Conservation (phyloP, 1,140 invertebrate species). For the Tetragnatha versicolor region DNA sequence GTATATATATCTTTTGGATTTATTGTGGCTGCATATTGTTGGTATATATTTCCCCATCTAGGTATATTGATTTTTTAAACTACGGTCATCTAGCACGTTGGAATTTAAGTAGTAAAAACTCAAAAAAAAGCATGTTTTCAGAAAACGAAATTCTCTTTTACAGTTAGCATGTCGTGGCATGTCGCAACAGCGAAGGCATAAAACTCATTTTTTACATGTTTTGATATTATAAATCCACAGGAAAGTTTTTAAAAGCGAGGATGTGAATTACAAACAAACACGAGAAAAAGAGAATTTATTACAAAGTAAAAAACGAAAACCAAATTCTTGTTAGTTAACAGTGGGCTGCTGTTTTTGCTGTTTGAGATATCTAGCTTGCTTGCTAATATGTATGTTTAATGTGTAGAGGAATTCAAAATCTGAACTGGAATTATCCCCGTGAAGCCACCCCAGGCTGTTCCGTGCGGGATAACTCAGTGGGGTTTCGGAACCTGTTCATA, state of each 20-base stretch:
- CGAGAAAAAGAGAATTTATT: constrained; percentile 32
- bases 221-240: constrained; percentile 42
- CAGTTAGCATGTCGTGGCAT: constrained; percentile 37
- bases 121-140: constrained; percentile 25
- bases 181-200: constrained; percentile 29
- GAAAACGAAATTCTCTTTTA: constrained; percentile 42
- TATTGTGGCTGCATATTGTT: constrained; percentile 52
- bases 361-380: constrained; percentile 49
- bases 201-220: constrained; percentile 52
- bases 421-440: constrained; percentile 15
- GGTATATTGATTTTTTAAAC: constrained; percentile 44
- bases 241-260: constrained; percentile 22
- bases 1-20: constrained; percentile 53
- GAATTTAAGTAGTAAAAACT: constrained; percentile 27
- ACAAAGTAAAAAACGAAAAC: constrained; percentile 38
- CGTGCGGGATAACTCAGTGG: constrained; percentile 1
- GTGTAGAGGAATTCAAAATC: constrained; percentile 3
- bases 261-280: constrained; percentile 23
- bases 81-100: constrained; percentile 29
- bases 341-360: constrained; percentile 50
- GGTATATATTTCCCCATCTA: constrained; percentile 36
- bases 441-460: constrained; percentile 3
- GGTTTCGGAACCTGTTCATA: constrained; percentile 30
- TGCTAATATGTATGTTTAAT: constrained; percentile 50
- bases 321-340: constrained; percentile 51